phyloP scores from a whole-genome alignment of 92 coral and sea anemone species.

The Meandrina meandrites region DNA sequence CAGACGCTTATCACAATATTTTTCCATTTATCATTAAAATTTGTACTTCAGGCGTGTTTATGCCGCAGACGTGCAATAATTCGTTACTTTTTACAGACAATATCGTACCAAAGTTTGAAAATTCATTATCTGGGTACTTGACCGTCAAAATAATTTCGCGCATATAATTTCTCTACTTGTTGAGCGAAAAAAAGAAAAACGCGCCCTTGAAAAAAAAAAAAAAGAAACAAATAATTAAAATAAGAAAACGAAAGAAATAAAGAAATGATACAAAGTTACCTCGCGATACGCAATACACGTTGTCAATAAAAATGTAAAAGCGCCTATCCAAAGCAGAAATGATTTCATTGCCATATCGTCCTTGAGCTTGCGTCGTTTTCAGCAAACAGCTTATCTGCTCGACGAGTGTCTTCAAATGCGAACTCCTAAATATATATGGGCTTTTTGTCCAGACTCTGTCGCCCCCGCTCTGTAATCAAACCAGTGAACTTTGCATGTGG shows the following conservation, averaged over 20 bases:
- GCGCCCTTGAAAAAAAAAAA: background rate
- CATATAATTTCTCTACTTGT: background rate
- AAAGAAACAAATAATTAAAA: background rate
- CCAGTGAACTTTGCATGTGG: background rate
- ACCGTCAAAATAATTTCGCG: background rate
- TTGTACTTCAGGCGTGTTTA: background rate
- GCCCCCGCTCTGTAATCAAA: constrained; percentile 14
- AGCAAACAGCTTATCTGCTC: background rate
- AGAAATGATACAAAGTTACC: constrained; percentile 2
- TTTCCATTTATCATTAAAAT: constrained; percentile 1
- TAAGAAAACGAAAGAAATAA: background rate
- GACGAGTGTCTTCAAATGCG: background rate
- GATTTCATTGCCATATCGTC: background rate
- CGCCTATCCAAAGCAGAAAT: background rate
- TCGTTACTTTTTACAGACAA: background rate
- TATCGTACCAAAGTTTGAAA: background rate
- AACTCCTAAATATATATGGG: background rate
- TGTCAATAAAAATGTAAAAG: background rate
- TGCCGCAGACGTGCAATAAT: background rate
- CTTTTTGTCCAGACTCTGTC: constrained; percentile 24
- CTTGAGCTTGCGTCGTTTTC: background rate
- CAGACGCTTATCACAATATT: background rate
- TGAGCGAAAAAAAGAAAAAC: background rate
- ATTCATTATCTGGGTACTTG: too few relatives aligned
- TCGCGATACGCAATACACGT: background rate